A percentile compares a stretch with the other conserved stretches of the same genome.
These are phyloP conservation scores for Peromyscus aztecus DNA, from an alignment of 2,797 vertebrate species.

Conservation along the genomic window DNA sequence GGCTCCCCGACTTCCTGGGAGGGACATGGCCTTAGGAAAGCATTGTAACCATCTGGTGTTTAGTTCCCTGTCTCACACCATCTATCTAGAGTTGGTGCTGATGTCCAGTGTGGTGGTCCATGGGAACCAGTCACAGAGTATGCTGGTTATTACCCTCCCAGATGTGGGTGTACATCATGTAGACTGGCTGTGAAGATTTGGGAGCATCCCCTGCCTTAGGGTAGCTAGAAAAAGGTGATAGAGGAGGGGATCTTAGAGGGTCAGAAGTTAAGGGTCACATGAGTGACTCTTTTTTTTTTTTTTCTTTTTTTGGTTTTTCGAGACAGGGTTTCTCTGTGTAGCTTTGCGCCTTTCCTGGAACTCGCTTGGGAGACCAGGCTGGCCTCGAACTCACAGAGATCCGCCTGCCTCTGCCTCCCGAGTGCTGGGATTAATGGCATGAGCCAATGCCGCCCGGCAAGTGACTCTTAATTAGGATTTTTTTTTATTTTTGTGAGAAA, in stretches of 20 bases:
- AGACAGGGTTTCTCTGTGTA: no score
- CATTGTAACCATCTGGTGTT: background rate
- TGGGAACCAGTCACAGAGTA: background rate
- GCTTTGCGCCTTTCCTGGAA: no score
- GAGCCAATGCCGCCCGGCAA: no score
- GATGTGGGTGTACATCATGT: background rate
- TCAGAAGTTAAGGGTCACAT: background rate
- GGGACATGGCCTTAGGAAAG: background rate
- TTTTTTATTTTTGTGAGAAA: slow-evolving; percentile 13
- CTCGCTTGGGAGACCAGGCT: no score
- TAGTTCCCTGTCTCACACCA: background rate
- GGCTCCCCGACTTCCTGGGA: background rate
- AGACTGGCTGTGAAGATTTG: background rate
- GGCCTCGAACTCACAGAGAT: no score
- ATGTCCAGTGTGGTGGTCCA: background rate
- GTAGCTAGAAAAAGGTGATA: background rate
- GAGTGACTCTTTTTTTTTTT: no score
- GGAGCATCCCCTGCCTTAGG: background rate
- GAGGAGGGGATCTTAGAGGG: background rate
- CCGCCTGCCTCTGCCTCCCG: no score
- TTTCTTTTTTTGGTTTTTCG: no score
- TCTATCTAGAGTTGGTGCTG: background rate
- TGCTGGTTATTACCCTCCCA: background rate
- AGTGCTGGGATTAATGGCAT: no score
- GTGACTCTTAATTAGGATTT: background rate